phyloP scores from a whole-genome alignment of 1,140 invertebrate species.

The Brachionus plicatilis region DNA sequence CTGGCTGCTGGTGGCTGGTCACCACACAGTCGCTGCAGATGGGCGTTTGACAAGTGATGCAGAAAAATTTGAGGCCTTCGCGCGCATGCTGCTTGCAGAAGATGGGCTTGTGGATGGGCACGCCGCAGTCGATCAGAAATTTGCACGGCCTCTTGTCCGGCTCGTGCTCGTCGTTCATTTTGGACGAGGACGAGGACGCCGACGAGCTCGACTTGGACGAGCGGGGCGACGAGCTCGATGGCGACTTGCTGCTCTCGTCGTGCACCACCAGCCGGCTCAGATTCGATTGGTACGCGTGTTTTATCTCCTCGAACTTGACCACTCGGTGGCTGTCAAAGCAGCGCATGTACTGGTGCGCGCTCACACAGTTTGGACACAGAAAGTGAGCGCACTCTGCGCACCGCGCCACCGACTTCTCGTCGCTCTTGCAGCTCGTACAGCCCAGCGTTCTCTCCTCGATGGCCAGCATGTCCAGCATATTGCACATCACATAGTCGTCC shows the following conservation, averaged over 20 bases:
- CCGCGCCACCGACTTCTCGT: constrained; percentile 79
- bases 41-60: constrained; percentile 72
- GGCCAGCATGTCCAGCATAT: constrained; percentile 74
- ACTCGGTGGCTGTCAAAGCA: constrained; percentile 80
- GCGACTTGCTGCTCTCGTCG: neutral
- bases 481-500: constrained; percentile 74
- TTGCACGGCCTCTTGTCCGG: constrained; percentile 44
- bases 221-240: neutral
- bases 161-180: constrained; percentile 71
- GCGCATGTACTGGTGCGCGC: constrained; percentile 82
- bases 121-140: constrained; percentile 43
- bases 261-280: neutral
- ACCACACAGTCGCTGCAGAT: constrained; percentile 76
- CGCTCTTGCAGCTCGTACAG: constrained; percentile 80
- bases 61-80: constrained; percentile 75
- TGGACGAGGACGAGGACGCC: constrained; percentile 76
- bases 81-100: constrained; percentile 69
- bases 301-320: constrained; percentile 38
- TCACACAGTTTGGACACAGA: constrained; percentile 83
- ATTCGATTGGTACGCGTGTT: neutral
- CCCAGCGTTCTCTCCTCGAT: constrained; percentile 69
- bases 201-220: constrained; percentile 40
- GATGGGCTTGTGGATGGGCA: constrained; percentile 68
- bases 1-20: constrained; percentile 68
- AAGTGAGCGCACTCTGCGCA: constrained; percentile 88